Percentiles rank a stretch among this genome's conserved stretches.
Evolutionary conservation across 2,113 vertebrate genomes (phyloP).

Genomic region (Camelus bactrianus): DNA sequence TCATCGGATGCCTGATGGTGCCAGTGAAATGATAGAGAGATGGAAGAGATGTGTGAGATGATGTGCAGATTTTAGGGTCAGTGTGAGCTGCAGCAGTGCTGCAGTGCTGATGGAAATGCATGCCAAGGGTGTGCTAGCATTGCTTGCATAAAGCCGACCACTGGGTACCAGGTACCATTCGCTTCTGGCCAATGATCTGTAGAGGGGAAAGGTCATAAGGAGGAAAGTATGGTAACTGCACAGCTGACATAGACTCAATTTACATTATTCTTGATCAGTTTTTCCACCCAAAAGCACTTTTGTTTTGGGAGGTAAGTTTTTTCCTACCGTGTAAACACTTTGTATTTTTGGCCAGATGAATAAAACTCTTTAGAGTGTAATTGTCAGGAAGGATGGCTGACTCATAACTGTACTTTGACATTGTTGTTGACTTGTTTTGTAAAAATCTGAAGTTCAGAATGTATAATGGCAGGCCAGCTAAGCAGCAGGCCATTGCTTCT

Average conservation of each 20-base stretch:
- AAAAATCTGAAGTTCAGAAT: constrained; percentile 17
- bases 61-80: constrained; percentile 62
- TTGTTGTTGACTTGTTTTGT: constrained; percentile 8
- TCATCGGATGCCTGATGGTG: background rate
- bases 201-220: background rate
- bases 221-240: background rate
- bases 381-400: constrained; percentile 46
- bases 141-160: background rate
- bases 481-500: background rate
- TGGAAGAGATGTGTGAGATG: background rate
- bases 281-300: constrained; percentile 23
- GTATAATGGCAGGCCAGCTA: background rate
- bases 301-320: background rate
- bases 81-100: constrained; percentile 29
- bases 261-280: constrained; percentile 17
- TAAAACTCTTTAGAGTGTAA: background rate
- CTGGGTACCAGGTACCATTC: background rate
- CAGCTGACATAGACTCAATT: background rate
- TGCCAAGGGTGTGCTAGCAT: constrained; percentile 14
- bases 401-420: constrained; percentile 37
- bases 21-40: background rate
- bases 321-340: background rate
- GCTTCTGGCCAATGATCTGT: background rate
- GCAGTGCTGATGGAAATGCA: constrained; percentile 52
- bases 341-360: constrained; percentile 34